Conservation (phyloP, 1,140 invertebrate species). For the Anastrepha obliqua region DNA sequence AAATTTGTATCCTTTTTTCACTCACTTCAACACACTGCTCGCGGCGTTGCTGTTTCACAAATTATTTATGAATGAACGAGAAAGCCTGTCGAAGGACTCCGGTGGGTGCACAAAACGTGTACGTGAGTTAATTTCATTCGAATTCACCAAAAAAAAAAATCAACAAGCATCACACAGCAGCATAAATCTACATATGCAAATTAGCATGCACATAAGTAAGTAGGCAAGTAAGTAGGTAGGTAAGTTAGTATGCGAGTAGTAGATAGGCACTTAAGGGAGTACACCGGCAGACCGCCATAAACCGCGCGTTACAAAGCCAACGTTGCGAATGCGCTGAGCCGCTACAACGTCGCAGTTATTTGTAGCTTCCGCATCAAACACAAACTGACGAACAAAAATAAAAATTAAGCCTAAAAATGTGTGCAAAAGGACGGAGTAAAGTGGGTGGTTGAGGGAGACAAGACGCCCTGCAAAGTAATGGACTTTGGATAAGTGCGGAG, state of each 20-base stretch:
- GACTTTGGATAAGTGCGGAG: not conserved
- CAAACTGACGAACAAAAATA: conserved; percentile 12
- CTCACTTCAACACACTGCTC: conserved; percentile 24
- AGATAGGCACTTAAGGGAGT: not conserved
- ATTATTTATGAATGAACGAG: conserved; percentile 23
- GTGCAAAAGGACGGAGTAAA: not conserved
- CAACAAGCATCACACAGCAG: not conserved
- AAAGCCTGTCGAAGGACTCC: not conserved
- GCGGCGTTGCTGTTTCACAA: not conserved
- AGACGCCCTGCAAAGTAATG: not conserved
- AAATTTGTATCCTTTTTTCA: not conserved
- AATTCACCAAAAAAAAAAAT: conserved; percentile 17
- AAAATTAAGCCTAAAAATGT: not conserved
- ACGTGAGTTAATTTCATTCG: not conserved
- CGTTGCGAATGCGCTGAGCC: conserved; percentile 24
- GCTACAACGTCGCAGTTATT: conserved; percentile 24
- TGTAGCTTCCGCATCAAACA: conserved; percentile 47
- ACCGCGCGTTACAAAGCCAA: conserved; percentile 50
- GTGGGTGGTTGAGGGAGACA: not conserved
- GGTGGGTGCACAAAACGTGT: not conserved
- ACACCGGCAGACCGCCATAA: conserved; percentile 12
- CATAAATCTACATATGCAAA: not conserved
- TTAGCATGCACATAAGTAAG: not conserved
- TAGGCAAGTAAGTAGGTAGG: not conserved
- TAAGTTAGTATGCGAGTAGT: not conserved